Evolutionary conservation across 2,888 invertebrate species (phyloP), one percentile per base, ranked within the genome.

Genomic region (Agrilus mali): DNA sequence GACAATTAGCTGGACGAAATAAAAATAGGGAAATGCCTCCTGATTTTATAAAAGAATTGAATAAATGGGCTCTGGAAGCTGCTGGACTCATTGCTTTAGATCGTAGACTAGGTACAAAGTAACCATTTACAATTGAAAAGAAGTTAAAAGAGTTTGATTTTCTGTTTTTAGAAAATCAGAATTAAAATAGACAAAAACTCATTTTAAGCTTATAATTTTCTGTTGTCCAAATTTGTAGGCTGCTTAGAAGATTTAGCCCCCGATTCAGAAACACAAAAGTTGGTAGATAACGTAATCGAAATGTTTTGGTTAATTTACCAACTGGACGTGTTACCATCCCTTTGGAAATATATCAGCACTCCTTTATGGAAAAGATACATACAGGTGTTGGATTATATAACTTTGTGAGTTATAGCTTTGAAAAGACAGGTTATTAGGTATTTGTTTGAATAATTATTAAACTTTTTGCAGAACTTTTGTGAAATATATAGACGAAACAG

Each of bases 61-160:
- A 71, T 32, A 77, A 74, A 58, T 82, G 78, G 77, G 71, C 77
- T 2, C 59, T 82, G 41, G 82, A 82, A 63, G 77, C 73, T 0
- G 65, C 34, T 2, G 61, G 61, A 5, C 55, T 61, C 1, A 60
- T 71, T n/a, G 68, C 68, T 0, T 48, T 70, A 16, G 66, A 71
- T 45, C 63, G 42, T 46, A 43, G 56, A 44, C 49, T 62, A 38
- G 62, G 62, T 56, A 54, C 15, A 8, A 6, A 16, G 20, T 20
- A n/a, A n/a, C n/a, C n/a, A n/a, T n/a, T n/a, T n/a, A n/a, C n/a
- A n/a, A n/a, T n/a, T n/a, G n/a, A n/a, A n/a, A n/a, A n/a, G n/a
- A n/a, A n/a, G n/a, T n/a, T n/a, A n/a, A n/a, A n/a, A n/a, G n/a
- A n/a, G n/a, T n/a, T n/a, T n/a, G n/a, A n/a, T n/a, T n/a, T n/a